Evolutionary conservation across 2,888 invertebrate species (phyloP), one percentile per base, ranked within the genome.

Genomic region (Melieria crassipennis): DNA sequence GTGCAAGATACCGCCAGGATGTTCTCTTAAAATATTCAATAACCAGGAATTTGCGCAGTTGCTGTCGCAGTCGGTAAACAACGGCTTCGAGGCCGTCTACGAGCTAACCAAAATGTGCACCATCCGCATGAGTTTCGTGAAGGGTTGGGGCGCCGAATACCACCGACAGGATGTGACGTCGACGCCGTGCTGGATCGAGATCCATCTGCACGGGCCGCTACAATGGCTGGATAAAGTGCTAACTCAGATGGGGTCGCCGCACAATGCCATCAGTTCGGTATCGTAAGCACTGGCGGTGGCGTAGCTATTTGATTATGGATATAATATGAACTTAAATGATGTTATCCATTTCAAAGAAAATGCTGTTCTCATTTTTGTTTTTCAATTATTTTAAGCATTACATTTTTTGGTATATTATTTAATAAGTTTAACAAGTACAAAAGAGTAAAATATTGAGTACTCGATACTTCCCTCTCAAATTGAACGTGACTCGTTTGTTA

Each of bases 141-240:
- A 99, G 86, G 99, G 99, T 4, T 99, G 99, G 99, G 99, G 99
- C 52, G 98, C 99, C 13, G 99, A 99, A 88, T 99, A 99, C 87
- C 98, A 98, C 84, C 91, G 99, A 43, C 99, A 99, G 87, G 99
- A 99, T 83, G 99, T 99, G 13, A 99, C 99, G 0, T 97, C 97
- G 63, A 99, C 99, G 0, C 99, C 99, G 0, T 99, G 99, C 85
- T 99, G 99, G 99, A 98, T 99, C 75, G 99, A 99, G 88, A 95
- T 99, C 73, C 99, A 99, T 87, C 90, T 99, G 46, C 97, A 99
- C 84, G 98, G 98, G 7, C 99, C 99, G 4, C 89, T 99, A 73
- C 97, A 98, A 88, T 99, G 99, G 99, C 88, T 99, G 76, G 99
- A 99, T 87, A 96, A 98, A 87, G 99, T 99, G 72, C 90, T 99